phyloP scores from a whole-genome alignment of 2,888 invertebrate species.

The Ochlodes sylvanus region DNA sequence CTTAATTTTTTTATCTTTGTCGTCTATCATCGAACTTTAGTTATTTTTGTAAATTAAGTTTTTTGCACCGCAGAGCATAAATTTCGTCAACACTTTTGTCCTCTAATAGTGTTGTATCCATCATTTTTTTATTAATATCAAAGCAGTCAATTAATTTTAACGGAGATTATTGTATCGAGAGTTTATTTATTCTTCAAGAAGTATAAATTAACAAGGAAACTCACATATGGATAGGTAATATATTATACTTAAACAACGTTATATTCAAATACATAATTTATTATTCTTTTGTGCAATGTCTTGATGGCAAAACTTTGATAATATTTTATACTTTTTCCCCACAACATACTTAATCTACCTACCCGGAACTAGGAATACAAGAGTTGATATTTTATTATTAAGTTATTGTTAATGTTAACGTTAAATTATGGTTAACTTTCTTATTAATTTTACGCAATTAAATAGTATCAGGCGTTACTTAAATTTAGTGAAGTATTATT shows the following conservation, averaged over 20 bases:
- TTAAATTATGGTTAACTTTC: too few species aligned
- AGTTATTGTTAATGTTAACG: too few species aligned
- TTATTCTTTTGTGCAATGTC: conserved; percentile 15
- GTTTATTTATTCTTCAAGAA: conserved; percentile 28
- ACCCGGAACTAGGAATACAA: too few species aligned
- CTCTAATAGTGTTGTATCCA: conserved; percentile 23
- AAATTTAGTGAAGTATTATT: too few species aligned
- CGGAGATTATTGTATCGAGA: conserved; percentile 20
- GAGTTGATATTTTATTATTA: too few species aligned
- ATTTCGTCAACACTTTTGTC: conserved; percentile 35
- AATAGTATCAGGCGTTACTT: too few species aligned
- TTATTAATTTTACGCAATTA: too few species aligned
- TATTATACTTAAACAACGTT: conserved; percentile 18
- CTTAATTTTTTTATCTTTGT: not conserved
- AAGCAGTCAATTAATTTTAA: conserved; percentile 29
- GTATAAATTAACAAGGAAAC: conserved; percentile 18
- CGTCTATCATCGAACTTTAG: too few species aligned
- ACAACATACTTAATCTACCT: too few species aligned
- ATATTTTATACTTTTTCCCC: too few species aligned
- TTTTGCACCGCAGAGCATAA: conserved; percentile 1
- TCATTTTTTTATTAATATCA: conserved; percentile 29
- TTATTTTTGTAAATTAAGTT: too few species aligned
- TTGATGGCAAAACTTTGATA: too few species aligned
- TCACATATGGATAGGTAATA: conserved; percentile 2
- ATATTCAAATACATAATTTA: conserved; percentile 30